Percentiles rank a stretch among this genome's conserved stretches.
Evolutionary conservation across 2,113 vertebrate species (phyloP).

Genomic region (Calcarius ornatus): DNA sequence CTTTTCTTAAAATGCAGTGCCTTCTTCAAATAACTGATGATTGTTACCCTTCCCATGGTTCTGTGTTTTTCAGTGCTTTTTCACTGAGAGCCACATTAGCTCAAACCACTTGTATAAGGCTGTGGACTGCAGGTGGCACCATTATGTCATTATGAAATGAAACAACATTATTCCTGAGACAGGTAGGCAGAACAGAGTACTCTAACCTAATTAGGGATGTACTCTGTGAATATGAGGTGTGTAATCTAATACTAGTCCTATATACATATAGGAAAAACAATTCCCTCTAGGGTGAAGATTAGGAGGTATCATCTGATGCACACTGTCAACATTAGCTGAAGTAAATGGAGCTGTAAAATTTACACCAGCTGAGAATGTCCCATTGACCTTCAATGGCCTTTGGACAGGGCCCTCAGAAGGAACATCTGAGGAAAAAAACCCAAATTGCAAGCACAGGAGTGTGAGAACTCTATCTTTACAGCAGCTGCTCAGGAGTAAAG

Average conservation of each 20-base stretch:
- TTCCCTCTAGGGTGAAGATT: not conserved
- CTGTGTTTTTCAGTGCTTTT: not conserved
- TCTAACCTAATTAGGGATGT: not conserved
- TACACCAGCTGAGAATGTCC: not conserved
- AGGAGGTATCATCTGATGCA: not conserved
- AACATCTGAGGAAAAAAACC: not conserved
- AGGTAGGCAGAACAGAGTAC: not conserved
- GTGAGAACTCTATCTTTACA: not conserved
- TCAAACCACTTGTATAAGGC: not conserved
- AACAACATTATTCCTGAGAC: not conserved
- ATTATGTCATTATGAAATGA: constrained; percentile 33
- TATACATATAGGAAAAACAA: not conserved
- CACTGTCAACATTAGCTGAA: not conserved
- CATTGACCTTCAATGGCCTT: not conserved
- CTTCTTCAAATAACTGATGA: not conserved
- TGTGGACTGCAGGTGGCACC: constrained; percentile 31
- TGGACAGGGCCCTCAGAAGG: not conserved
- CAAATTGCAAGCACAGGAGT: not conserved
- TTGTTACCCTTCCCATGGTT: not conserved
- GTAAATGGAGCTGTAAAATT: not conserved
- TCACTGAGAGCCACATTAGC: not conserved
- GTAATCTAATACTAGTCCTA: not conserved
- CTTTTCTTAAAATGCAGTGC: not conserved
- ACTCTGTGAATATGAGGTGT: not conserved
- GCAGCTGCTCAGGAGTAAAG: not conserved